Evolutionary conservation across 2,113 vertebrate species (phyloP).

Genomic region (Lycocorax pyrrhopterus): DNA sequence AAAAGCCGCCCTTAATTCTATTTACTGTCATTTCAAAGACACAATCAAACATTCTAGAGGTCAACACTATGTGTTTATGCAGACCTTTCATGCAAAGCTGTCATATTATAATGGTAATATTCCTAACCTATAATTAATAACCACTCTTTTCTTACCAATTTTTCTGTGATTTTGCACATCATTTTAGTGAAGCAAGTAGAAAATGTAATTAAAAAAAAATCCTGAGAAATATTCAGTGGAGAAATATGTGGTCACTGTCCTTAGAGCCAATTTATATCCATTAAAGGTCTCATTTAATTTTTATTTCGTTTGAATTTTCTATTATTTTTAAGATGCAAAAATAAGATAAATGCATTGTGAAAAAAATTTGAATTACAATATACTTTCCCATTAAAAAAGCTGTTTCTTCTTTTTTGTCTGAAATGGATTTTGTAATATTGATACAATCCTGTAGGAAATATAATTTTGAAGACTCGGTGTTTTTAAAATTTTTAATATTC

Average conservation of each 20-base stretch:
- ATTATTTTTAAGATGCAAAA: background rate
- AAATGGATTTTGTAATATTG: background rate
- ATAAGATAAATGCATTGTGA: background rate
- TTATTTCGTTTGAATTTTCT: background rate
- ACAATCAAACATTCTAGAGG: background rate
- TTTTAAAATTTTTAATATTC: background rate
- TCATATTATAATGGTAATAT: background rate
- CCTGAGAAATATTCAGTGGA: background rate
- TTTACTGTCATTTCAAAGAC: background rate
- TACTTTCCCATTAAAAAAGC: background rate
- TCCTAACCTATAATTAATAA: background rate
- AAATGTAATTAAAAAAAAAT: background rate
- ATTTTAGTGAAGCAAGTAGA: background rate
- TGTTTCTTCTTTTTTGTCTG: background rate
- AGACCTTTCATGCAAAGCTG: background rate
- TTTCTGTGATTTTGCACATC: background rate
- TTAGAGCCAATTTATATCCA: background rate
- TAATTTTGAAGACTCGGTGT: background rate
- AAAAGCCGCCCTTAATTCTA: background rate
- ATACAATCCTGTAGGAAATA: background rate
- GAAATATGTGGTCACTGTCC: background rate
- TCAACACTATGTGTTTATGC: background rate
- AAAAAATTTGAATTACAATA: background rate
- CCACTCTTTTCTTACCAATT: rapidly evolving
- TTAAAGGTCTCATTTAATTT: background rate